phyloP scores from a whole-genome alignment of 2,113 vertebrate genomes.

The Chlamydotis undulata region DNA sequence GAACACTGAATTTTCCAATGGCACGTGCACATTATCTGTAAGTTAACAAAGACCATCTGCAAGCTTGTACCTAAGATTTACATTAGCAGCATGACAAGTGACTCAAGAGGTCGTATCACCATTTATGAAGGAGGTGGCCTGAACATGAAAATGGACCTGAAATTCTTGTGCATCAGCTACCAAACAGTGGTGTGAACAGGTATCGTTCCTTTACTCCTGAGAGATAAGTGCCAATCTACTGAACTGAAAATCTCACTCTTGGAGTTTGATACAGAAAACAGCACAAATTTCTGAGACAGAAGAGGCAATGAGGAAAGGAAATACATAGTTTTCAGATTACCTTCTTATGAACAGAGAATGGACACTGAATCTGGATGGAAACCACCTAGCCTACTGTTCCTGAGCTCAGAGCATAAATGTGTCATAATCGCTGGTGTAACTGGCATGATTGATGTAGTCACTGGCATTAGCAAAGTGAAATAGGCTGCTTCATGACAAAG shows the following conservation, averaged over 20 bases:
- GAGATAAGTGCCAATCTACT: neutral
- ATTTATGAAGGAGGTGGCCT: neutral
- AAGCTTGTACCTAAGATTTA: neutral
- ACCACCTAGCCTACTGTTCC: neutral
- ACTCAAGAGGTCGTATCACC: neutral
- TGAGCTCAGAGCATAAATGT: neutral
- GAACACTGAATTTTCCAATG: neutral
- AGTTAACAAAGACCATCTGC: neutral
- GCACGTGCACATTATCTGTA: fast-evolving
- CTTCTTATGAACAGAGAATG: neutral
- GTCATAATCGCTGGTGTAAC: fast-evolving
- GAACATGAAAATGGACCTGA: neutral
- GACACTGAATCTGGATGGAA: neutral
- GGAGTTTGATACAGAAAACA: neutral
- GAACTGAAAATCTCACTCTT: neutral
- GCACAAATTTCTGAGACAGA: neutral
- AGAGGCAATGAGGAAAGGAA: neutral
- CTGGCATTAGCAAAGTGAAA: neutral
- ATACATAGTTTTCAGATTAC: neutral
- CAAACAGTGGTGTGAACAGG: neutral
- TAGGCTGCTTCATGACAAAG: neutral
- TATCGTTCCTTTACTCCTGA: neutral
- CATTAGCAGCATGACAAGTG: neutral
- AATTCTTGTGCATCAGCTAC: neutral
- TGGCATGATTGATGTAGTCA: neutral